Evolutionary conservation across 2,888 invertebrate species (phyloP).

Genomic region (Oscheius myriophilus): DNA sequence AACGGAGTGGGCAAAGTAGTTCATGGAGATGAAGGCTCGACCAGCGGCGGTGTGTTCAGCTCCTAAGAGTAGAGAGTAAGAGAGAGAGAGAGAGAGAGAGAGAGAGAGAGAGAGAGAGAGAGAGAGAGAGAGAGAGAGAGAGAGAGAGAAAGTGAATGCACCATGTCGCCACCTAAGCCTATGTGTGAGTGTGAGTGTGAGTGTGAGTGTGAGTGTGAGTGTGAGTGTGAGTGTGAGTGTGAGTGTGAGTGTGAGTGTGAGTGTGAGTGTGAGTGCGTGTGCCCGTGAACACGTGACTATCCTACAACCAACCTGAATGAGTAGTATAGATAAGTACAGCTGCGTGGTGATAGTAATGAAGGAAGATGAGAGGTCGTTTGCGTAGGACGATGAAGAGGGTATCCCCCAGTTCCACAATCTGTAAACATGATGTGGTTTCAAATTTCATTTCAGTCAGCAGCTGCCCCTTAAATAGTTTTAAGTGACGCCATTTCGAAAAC

Average conservation of each 20-base stretch:
- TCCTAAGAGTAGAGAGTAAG: conserved; percentile 33
- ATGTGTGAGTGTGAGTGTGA: not conserved
- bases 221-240: not conserved
- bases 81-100: too few species aligned
- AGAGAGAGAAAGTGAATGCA: too few species aligned
- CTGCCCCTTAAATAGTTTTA: not conserved
- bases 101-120: too few species aligned
- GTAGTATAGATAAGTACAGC: conserved; percentile 70
- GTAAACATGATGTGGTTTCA: not conserved
- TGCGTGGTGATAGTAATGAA: conserved; percentile 70
- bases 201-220: not conserved
- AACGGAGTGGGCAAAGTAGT: conserved; percentile 74
- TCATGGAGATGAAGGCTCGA: conserved; percentile 72
- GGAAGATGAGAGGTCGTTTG: conserved; percentile 67
- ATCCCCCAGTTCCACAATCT: conserved; percentile 68
- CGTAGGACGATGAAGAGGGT: conserved; percentile 69
- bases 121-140: not conserved
- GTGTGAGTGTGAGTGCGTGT: not conserved
- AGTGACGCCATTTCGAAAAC: not conserved
- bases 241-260: not conserved
- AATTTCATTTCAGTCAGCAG: not conserved
- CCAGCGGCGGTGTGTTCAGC: conserved; percentile 70
- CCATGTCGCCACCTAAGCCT: not conserved
- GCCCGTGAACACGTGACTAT: not conserved
- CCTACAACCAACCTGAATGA: conserved; percentile 60